Conservation (phyloP, 2,888 invertebrate species). For the Erebia palarica region DNA sequence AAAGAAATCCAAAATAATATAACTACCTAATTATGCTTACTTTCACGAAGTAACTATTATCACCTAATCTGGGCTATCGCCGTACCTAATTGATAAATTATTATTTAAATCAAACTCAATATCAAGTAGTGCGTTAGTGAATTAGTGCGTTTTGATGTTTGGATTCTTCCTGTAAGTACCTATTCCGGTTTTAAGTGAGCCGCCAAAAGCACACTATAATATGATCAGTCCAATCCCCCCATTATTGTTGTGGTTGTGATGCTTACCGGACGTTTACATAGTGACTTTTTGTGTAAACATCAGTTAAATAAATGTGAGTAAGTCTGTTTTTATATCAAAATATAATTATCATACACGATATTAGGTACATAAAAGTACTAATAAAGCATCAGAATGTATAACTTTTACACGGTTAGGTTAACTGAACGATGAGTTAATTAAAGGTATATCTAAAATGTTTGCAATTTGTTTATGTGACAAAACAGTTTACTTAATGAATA, state of each 20-base stretch:
- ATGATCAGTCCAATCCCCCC: background rate
- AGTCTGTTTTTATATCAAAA: background rate
- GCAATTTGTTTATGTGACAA: too few relatives aligned
- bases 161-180: background rate
- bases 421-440: too few relatives aligned
- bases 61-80: too few relatives aligned
- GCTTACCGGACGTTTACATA: background rate
- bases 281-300: conserved; percentile 5
- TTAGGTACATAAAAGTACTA: background rate
- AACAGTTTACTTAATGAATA: too few relatives aligned
- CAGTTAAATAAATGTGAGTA: background rate
- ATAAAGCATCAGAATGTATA: too few relatives aligned
- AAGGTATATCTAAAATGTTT: too few relatives aligned
- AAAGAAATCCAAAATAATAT: too few relatives aligned
- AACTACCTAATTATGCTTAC: too few relatives aligned
- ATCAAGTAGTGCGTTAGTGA: background rate
- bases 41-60: too few relatives aligned
- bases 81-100: too few relatives aligned
- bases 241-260: conserved; percentile 6
- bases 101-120: background rate
- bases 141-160: background rate
- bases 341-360: background rate
- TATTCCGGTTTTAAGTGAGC: conserved; percentile 7
- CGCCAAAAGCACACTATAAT: background rate
- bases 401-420: background rate